Base-by-base conservation (phyloP, 2,113 vertebrate species). In the Formicarius rufipectus region DNA sequence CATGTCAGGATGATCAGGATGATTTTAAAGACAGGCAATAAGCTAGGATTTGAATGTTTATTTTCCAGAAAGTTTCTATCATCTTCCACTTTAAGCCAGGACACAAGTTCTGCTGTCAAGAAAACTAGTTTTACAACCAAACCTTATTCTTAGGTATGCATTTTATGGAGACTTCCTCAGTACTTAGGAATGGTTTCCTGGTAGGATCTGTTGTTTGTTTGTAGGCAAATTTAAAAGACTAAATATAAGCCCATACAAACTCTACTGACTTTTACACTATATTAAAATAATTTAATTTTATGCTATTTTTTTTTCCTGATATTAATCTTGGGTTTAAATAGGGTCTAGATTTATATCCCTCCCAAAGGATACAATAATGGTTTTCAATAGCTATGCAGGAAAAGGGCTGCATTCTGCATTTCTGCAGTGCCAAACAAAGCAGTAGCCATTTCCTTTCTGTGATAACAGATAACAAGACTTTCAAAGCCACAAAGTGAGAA, bases 401-500 rank as follows among this genome's bases (percentile, higher is more conserved):
- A 96, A 73, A 90, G 6, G 39, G 53, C 71, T 93, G 58, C 74
- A 79, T 91, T 91, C 78, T 89, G 80, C 86, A 71, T 90, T 86
- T 84, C 59, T 92, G 62, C 90, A 89, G 60, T 21, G 56, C 77
- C 84, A 78, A 84, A 66, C 68, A 55, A 20, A 82, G 81, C 64
- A 47, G 74, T 52, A 64, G 50, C 78, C 47, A 3, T 91, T 95
- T 91, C 60, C 71, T 84, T 93, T 64, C 28, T 47, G 42, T 73
- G 69, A 75, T 60, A 88, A 68, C 12, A 82, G 85, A 92, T 76
- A 92, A 86, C 80, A 67, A 94, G 63, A 53, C 68, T 94, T 95
- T 94, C 89, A 92, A 84, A 95, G 77, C 60, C 88, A 90, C n/a
- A 35, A 77, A 93, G 77, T 84, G 89, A 92, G 77, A 94, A 84